Conservation (phyloP, 1,140 invertebrate genomes). For the Scaptomyza montana region DNA sequence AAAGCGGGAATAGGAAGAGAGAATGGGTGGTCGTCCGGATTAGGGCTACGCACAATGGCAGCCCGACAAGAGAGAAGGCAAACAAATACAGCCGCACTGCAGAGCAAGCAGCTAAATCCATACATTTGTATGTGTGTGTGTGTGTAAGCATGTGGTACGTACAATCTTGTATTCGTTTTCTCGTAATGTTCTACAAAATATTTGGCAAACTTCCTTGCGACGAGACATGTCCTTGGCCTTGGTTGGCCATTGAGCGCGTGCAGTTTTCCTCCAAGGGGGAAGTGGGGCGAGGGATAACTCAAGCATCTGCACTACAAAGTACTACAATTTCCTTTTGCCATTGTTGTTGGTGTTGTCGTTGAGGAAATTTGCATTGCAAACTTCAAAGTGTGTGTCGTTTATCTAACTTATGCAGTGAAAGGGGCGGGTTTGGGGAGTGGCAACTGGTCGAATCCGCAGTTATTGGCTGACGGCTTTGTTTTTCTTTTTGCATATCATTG, state of each 20-base stretch:
- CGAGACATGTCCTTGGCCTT: constrained; percentile 71
- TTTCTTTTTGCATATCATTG: neutral
- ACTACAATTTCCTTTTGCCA: constrained; percentile 56
- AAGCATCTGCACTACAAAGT: constrained; percentile 36
- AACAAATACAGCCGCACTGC: constrained; percentile 14
- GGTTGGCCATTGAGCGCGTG: constrained; percentile 45
- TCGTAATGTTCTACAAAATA: constrained; percentile 35
- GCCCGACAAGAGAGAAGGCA: neutral
- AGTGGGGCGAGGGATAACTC: neutral
- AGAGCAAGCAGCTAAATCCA: neutral
- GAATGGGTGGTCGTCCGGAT: neutral
- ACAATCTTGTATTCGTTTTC: constrained; percentile 1
- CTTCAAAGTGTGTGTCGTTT: constrained; percentile 33
- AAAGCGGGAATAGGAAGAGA: constrained; percentile 5
- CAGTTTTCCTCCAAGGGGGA: neutral
- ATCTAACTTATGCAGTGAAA: constrained; percentile 1
- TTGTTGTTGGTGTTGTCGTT: constrained; percentile 22
- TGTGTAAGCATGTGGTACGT: constrained; percentile 1
- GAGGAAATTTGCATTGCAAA: constrained; percentile 65
- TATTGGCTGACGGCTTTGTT: neutral
- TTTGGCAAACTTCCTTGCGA: constrained; percentile 42
- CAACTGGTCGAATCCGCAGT: constrained; percentile 7
- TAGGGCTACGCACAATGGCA: constrained; percentile 2
- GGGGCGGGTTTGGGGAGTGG: neutral
- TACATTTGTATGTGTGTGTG: neutral